A percentile compares a stretch with the other conserved stretches of the same genome.
phyloP scores from a whole-genome alignment of 2,888 invertebrate genomes.

The Aleiodes testaceus region DNA sequence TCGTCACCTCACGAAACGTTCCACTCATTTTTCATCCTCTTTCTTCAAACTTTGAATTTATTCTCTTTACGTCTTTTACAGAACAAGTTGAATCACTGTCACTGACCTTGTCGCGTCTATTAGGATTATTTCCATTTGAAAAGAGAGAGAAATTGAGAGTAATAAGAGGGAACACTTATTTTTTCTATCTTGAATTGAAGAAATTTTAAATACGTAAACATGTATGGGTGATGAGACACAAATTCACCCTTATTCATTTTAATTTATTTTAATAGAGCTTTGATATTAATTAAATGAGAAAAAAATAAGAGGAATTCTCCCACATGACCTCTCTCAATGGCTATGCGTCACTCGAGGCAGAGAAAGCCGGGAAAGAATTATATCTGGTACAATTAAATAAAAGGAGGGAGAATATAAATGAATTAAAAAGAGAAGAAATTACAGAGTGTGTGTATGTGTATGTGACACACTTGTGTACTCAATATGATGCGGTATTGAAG shows the following conservation, averaged over 20 bases:
- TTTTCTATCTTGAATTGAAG: not conserved
- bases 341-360: constrained; percentile 34
- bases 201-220: not conserved
- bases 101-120: constrained; percentile 15
- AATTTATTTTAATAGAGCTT: constrained; percentile 4
- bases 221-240: not conserved
- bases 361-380: constrained; percentile 27
- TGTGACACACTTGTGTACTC: constrained; percentile 14
- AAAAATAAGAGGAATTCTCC: constrained; percentile 7
- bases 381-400: constrained; percentile 19
- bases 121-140: constrained; percentile 1
- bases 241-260: not conserved
- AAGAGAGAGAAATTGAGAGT: no score
- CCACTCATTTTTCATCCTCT: constrained; percentile 12
- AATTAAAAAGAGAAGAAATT: constrained; percentile 31
- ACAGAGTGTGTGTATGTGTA: constrained; percentile 14
- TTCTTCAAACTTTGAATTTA: constrained; percentile 42
- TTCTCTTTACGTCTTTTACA: constrained; percentile 40
- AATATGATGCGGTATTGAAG: constrained; percentile 21
- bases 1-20: not conserved
- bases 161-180: not conserved
- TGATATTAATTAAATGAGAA: not conserved
- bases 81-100: constrained; percentile 24
- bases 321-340: constrained; percentile 19
- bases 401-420: constrained; percentile 16